These are phyloP conservation scores for Gryllus bimaculatus DNA, from an alignment of 1,140 invertebrate species.

Conservation along the genomic window DNA sequence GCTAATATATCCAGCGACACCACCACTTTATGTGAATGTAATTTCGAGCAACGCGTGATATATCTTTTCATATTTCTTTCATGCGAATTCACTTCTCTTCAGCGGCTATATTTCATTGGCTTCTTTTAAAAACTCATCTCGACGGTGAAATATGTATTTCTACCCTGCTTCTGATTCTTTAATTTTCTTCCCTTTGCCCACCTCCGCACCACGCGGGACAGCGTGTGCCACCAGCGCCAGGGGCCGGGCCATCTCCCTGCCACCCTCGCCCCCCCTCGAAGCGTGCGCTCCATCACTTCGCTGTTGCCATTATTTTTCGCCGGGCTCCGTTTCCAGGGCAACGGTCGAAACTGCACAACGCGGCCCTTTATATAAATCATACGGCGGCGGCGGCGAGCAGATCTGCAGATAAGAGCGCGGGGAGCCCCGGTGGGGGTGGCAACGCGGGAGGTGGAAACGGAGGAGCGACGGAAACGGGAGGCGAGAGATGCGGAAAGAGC, in stretches of 20 bases:
- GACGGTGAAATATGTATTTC: slow-evolving; percentile 1
- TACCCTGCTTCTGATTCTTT: background rate
- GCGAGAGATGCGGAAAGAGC: too few species aligned
- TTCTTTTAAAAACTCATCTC: background rate
- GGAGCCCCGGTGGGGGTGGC: too few species aligned
- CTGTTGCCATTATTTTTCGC: background rate
- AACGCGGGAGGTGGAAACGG: too few species aligned
- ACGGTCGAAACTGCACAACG: background rate
- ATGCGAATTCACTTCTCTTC: background rate
- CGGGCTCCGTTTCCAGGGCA: background rate
- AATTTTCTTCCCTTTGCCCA: background rate
- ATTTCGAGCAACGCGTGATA: background rate
- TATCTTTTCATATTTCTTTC: slow-evolving; percentile 2
- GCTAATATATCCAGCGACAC: background rate
- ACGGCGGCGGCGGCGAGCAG: background rate
- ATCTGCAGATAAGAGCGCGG: too few species aligned
- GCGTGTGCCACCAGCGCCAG: background rate
- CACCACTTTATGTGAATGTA: background rate
- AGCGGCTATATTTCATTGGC: background rate
- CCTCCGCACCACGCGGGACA: background rate
- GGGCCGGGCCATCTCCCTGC: too few species aligned
- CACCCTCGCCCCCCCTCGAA: background rate
- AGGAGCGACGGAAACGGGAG: too few species aligned
- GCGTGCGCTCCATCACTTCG: background rate
- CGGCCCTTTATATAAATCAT: background rate